A percentile compares a stretch with the other conserved stretches of the same genome.
These are phyloP conservation scores for Chymomyza fuscimana DNA, from an alignment of 2,888 invertebrate species.

Conservation along the genomic window DNA sequence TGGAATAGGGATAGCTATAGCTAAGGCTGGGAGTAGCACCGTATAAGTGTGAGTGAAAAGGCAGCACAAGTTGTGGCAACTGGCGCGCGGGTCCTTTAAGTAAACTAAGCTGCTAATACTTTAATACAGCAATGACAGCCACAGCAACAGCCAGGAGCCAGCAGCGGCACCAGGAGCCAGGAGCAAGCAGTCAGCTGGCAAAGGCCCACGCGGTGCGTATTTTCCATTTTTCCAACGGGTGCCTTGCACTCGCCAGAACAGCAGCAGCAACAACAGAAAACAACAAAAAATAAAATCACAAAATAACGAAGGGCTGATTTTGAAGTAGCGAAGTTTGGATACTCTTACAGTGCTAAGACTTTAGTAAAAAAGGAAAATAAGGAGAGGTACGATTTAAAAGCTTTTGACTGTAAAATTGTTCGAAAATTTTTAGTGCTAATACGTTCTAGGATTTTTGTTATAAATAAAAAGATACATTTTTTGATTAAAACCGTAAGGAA, in stretches of 20 bases:
- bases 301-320: neutral
- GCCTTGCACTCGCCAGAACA: neutral
- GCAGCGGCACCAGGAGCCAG: neutral
- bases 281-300: neutral
- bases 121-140: slow-evolving; percentile 54
- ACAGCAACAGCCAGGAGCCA: slow-evolving; percentile 21
- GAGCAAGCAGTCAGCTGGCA: neutral
- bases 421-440: too few species aligned
- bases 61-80: neutral
- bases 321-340: neutral
- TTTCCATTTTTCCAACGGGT: slow-evolving; percentile 4
- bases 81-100: slow-evolving; percentile 16
- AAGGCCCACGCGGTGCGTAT: slow-evolving; percentile 1
- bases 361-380: too few species aligned
- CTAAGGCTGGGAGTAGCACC: neutral
- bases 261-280: neutral
- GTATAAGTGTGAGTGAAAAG: neutral
- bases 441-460: too few species aligned
- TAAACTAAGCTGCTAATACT: slow-evolving; percentile 62
- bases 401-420: too few species aligned
- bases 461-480: too few species aligned
- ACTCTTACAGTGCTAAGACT: neutral
- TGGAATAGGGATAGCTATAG: neutral
- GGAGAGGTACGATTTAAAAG: too few species aligned
- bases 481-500: too few species aligned